Base-by-base conservation (phyloP, 2,113 vertebrate genomes). In the Channa maculata region DNA sequence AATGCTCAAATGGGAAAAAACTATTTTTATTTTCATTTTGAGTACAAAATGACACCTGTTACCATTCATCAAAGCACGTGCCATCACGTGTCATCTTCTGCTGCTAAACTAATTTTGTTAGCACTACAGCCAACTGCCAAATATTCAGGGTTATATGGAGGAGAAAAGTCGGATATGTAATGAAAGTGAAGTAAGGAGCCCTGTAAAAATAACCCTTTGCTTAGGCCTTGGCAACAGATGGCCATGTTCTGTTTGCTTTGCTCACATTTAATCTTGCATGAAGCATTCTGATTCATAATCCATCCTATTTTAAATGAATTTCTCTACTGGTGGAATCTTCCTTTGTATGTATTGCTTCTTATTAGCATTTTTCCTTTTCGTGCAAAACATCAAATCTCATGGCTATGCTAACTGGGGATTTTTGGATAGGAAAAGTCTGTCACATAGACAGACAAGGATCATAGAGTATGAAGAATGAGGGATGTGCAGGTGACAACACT, bases 401-500 rank as follows among this genome's bases (percentile, higher is more conserved):
- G 43, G 44, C 60, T 37, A 2, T 11, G 11, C 46, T 12, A 57
- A 53, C 7, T 3, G 48, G n/a, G 12, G 24, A 45, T 38, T 9
- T 71, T 15, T 62, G 64, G 51, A 39, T 54, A 50, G 54, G 49
- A 65, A 34, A 69, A 74, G 75, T 74, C 71, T 74, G 67, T 33
- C 46, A 75, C 79, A 65, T 80, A 86, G 80, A 24, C 77, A 52
- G 78, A 74, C 59, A 3, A 15, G 43, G 68, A 48, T 67, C 72
- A 61, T 3, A 48, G 54, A 72, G 65, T 76, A 44, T 44, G 61
- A 76, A 37, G 66, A 80, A 46, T 79, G 24, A 24, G 24, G 87
- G 80, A 88, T 83, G 77, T 68, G 66, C 66, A 82, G 87, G 85
- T 86, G 79, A 83, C 82, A 60, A 51, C 50, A n/a, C 37, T 39